Conservation (phyloP, 2,888 invertebrate genomes). For the Metallyticus violacea region DNA sequence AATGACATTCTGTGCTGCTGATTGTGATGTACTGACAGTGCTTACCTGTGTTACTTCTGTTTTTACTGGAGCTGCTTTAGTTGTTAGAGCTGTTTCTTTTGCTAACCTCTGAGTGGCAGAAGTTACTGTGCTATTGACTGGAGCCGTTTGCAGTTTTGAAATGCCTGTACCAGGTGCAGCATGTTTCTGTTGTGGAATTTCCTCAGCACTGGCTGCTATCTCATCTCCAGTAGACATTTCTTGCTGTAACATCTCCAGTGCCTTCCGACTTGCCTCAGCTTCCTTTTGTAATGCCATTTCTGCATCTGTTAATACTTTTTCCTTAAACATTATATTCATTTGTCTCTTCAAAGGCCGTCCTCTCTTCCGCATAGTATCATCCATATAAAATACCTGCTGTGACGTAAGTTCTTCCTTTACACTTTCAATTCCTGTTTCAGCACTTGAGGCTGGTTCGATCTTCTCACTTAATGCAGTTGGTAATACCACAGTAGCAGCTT, state of each 20-base stretch:
- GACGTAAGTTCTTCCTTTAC: not conserved
- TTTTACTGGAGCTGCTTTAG: not conserved
- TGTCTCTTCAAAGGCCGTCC: slow-evolving; percentile 33
- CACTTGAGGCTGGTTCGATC: not conserved
- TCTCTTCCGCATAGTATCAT: slow-evolving; percentile 27
- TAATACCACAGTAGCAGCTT: not conserved
- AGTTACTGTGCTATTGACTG: not conserved
- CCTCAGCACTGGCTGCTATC: slow-evolving; percentile 43
- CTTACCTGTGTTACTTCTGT: not conserved
- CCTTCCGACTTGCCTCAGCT: slow-evolving; percentile 47
- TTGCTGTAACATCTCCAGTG: slow-evolving; percentile 48
- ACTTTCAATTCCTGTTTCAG: slow-evolving; percentile 10
- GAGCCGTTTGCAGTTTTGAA: not conserved
- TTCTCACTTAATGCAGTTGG: slow-evolving; percentile 13
- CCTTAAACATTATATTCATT: slow-evolving; percentile 33
- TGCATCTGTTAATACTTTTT: slow-evolving; percentile 34
- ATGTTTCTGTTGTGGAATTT: slow-evolving; percentile 34
- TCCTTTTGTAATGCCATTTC: slow-evolving; percentile 39
- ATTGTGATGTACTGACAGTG: not conserved
- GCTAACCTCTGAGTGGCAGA: not conserved
- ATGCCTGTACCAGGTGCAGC: not conserved
- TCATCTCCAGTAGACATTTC: slow-evolving; percentile 45
- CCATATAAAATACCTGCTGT: slow-evolving; percentile 9
- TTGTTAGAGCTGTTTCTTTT: not conserved
- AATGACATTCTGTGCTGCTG: slow-evolving; percentile 13